A percentile compares a stretch with the other conserved stretches of the same genome.
Conservation (phyloP, 2,888 invertebrate species). For the Temnothorax unifasciatus region DNA sequence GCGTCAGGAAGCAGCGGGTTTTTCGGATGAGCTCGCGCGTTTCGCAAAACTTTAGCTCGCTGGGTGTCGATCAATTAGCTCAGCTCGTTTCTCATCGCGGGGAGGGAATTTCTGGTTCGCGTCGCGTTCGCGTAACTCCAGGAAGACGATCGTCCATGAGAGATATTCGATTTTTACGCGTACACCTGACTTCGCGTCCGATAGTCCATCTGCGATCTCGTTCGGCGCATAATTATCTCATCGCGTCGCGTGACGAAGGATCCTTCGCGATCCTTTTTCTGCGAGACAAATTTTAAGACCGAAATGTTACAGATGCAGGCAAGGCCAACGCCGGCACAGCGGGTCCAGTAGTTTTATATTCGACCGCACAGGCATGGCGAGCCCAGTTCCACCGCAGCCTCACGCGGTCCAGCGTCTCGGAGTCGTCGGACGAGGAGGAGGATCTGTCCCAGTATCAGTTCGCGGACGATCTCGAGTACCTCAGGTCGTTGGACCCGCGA, state of each 20-base stretch:
- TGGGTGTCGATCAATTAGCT: background rate
- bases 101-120: background rate
- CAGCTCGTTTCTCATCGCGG: too few relatives aligned
- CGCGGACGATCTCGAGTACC: constrained; percentile 93
- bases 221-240: background rate
- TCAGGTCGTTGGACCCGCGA: constrained; percentile 96
- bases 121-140: background rate
- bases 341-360: constrained; percentile 82
- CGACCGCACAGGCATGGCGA: constrained; percentile 83
- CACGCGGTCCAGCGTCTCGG: constrained; percentile 72
- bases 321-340: constrained; percentile 73
- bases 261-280: background rate
- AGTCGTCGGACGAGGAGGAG: constrained; percentile 83
- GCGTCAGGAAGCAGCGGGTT: constrained; percentile 50
- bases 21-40: constrained; percentile 6
- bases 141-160: background rate
- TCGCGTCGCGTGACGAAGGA: background rate
- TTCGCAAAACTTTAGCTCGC: background rate
- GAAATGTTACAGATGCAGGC: constrained; percentile 48
- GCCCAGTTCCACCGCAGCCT: constrained; percentile 80
- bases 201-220: background rate
- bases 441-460: constrained; percentile 86
- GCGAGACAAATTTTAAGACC: background rate
- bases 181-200: background rate
- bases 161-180: background rate